Evolutionary conservation across 2,797 vertebrate genomes (phyloP), one percentile per base, ranked within the genome.

Genomic region (Brachymystax lenok): DNA sequence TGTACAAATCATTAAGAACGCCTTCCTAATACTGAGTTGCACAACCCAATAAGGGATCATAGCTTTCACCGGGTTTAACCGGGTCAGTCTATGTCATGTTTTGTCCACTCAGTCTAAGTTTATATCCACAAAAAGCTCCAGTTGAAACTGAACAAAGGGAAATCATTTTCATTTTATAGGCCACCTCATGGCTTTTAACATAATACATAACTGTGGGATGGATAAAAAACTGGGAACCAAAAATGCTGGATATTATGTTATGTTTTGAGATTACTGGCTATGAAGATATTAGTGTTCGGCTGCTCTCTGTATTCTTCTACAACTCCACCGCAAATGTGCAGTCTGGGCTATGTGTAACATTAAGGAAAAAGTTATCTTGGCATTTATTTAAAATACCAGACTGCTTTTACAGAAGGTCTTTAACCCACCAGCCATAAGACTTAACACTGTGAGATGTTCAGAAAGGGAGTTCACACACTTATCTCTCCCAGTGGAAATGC

Each of bases 201-300:
- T 85, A 70, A 75, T 84, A 79, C 79, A 76, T 79, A 78, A 82
- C 73, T 82, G 81, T 79, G 76, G 77, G 79, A 86, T 79, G 71
- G 86, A 90, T 79, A 77, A 73, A 80, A 88, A 85, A 4, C 21
- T 71, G 77, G 46, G 71, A 78, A 79, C 10, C 66, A 72, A 61
- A 56, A 80, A 77, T 10, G 30, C 63, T 78, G 75, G 61, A 84
- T 81, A 85, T 69, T 21, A 40, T 61, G 74, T 83, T 80, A 72
- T 73, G 72, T 81, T 76, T 73, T 27, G n/a, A 83, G 80, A 68
- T 28, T 70, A 33, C 16, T 33, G 21, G 56, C 0, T 13, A 51
- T 56, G 77, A 75, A 85, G 59, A 80, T 80, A 86, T 87, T 78
- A 76, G 70, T 79, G 69, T 71, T 73, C 6, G 63, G 72, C 2